Conservation (phyloP, 2,113 vertebrate species). For the Struthidea cinerea region DNA sequence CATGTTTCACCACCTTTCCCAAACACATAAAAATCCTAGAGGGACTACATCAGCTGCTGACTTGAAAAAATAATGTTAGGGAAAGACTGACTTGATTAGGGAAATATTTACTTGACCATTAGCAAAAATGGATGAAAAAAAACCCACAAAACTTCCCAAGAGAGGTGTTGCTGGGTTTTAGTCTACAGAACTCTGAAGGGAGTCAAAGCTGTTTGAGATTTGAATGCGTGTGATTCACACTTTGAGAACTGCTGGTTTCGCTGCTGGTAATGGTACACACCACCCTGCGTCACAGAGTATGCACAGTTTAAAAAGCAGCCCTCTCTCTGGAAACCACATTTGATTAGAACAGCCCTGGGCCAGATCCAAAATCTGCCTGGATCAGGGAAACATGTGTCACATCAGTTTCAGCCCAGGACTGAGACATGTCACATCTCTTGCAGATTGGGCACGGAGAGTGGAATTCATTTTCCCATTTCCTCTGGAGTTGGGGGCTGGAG, state of each 20-base stretch:
- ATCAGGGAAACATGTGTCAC: conserved; percentile 35
- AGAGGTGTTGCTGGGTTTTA: background rate
- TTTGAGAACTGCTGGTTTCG: background rate
- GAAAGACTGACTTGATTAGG: background rate
- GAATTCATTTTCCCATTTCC: conserved; percentile 38
- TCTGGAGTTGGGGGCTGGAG: background rate
- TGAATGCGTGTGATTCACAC: conserved; percentile 11
- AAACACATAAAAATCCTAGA: background rate
- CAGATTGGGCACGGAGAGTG: background rate
- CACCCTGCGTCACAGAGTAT: background rate
- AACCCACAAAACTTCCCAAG: background rate
- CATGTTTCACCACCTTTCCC: background rate
- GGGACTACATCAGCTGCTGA: background rate
- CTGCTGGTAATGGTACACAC: background rate
- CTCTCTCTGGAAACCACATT: conserved; percentile 34
- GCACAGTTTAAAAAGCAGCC: background rate
- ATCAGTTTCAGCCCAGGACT: background rate
- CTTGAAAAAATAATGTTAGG: background rate
- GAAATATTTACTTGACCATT: background rate
- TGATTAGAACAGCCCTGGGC: conserved; percentile 38
- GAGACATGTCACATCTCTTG: conserved; percentile 18
- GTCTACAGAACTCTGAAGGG: background rate
- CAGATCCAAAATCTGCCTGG: background rate
- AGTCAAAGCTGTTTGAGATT: conserved; percentile 9
- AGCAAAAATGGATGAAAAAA: background rate